These are phyloP conservation scores for Vulpes ferrilata DNA, from an alignment of 2,113 vertebrate genomes.

Conservation along the genomic window DNA sequence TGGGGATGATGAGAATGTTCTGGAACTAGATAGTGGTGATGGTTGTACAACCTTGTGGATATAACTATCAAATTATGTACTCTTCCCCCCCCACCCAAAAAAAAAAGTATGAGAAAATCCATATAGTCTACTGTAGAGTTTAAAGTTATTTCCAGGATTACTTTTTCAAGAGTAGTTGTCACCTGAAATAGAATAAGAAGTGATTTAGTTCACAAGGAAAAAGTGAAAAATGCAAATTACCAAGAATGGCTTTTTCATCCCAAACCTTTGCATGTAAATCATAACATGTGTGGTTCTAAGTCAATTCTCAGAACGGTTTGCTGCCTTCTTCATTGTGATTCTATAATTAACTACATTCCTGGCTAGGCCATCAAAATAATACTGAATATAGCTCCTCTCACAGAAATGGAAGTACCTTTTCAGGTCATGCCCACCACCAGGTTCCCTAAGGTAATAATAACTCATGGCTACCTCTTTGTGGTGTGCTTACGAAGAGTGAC, in stretches of 20 bases:
- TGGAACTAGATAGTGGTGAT: neutral
- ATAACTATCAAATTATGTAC: neutral
- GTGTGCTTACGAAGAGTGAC: neutral
- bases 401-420: slow-evolving; percentile 32
- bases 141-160: slow-evolving; percentile 20
- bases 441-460: neutral
- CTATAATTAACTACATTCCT: neutral
- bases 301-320: neutral
- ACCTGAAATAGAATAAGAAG: slow-evolving; percentile 11
- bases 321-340: neutral
- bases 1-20: neutral
- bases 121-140: neutral
- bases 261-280: neutral
- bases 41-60: neutral
- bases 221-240: neutral
- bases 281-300: neutral
- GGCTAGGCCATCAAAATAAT: neutral
- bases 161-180: slow-evolving; percentile 40
- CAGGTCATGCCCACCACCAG: neutral
- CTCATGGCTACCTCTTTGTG: neutral
- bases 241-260: neutral
- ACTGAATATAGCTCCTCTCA: neutral
- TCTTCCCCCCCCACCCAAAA: no score
- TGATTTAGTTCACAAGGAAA: neutral
- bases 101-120: neutral